A percentile compares a stretch with the other conserved stretches of the same genome.
Evolutionary conservation across 2,888 invertebrate species (phyloP).

Genomic region (Calliopum simillimum): DNA sequence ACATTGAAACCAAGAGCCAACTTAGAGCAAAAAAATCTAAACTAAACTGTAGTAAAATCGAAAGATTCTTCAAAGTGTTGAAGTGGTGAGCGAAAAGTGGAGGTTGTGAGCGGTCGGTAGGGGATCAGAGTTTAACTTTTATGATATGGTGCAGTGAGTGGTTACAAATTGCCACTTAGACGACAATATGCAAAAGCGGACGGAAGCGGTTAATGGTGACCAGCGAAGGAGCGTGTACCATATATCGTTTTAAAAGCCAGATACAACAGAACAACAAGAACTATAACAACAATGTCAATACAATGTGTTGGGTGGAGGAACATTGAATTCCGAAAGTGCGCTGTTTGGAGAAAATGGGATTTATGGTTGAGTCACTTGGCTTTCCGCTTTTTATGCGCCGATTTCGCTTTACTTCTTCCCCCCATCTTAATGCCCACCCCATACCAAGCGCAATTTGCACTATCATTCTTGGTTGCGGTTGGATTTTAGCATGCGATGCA

Average conservation of each 20-base stretch:
- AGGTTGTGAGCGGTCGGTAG: too few species aligned
- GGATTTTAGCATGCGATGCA: slow-evolving; percentile 49
- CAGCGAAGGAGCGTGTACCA: not conserved
- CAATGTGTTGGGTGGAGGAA: not conserved
- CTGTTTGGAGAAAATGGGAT: slow-evolving; percentile 22
- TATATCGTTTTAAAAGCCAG: not conserved
- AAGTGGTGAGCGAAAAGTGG: too few species aligned
- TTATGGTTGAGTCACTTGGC: slow-evolving; percentile 35
- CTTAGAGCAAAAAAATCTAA: too few species aligned
- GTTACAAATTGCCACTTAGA: slow-evolving; percentile 35
- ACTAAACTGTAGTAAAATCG: too few species aligned
- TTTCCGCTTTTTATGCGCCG: not conserved
- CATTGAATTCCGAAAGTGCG: slow-evolving; percentile 10
- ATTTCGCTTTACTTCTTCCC: not conserved
- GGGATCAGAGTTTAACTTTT: slow-evolving; percentile 18
- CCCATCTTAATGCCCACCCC: not conserved
- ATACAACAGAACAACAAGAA: too few species aligned
- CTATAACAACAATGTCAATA: not conserved
- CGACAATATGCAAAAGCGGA: slow-evolving; percentile 41
- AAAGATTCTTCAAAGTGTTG: too few species aligned
- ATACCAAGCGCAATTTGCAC: not conserved
- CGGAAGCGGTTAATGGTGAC: slow-evolving; percentile 18
- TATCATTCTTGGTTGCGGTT: slow-evolving; percentile 27
- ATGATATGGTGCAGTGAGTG: slow-evolving; percentile 43
- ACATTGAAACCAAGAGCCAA: too few species aligned